A percentile compares a stretch with the other conserved stretches of the same genome.
Conservation (phyloP, 2,797 vertebrate genomes). For the Ceyx erithaca region DNA sequence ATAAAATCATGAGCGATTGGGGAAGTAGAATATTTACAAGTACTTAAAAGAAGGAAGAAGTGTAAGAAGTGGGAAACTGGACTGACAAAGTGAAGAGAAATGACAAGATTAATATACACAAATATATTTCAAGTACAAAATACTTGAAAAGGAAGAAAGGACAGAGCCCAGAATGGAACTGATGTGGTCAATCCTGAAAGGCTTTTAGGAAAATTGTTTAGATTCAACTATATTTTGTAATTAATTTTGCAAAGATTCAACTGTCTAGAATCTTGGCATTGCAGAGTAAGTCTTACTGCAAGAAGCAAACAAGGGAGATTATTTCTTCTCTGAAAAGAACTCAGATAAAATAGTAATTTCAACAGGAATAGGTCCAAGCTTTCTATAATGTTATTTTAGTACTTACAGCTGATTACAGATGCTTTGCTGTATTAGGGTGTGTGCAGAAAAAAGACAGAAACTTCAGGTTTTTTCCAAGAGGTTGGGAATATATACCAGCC, state of each 20-base stretch:
- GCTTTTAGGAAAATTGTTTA: background rate
- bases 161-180: background rate
- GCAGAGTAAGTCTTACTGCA: background rate
- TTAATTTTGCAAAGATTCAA: background rate
- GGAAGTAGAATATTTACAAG: background rate
- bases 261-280: background rate
- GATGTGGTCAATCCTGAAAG: background rate
- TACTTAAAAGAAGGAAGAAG: background rate
- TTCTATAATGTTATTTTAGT: background rate
- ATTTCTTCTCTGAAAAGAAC: background rate
- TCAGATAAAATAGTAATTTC: background rate
- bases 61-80: background rate
- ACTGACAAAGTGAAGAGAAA: background rate
- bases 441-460: background rate
- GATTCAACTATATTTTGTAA: background rate
- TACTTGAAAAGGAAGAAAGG: background rate
- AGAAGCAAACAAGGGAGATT: background rate
- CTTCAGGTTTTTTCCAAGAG: background rate
- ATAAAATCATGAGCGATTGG: background rate
- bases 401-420: background rate
- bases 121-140: background rate
- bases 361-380: background rate
- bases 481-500: background rate
- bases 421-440: background rate
- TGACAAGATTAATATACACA: background rate